Evolutionary conservation across 2,888 invertebrate species (phyloP), one percentile per base, ranked within the genome.

Genomic region (Mesochorus sp.): DNA sequence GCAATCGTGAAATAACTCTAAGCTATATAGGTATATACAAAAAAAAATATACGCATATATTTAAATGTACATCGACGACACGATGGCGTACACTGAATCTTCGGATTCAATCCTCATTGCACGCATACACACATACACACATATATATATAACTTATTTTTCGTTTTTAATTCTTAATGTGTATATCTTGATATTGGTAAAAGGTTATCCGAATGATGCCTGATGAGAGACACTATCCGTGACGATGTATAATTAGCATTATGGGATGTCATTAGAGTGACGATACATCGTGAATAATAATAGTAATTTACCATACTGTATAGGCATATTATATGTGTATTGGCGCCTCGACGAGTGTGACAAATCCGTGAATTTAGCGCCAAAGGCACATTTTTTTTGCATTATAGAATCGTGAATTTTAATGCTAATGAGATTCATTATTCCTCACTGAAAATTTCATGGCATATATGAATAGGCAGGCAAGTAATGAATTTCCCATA

Each of bases 131-230:
- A n/a, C 14, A 39, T n/a, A 39, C 12, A 4, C 12, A n/a, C 1
- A 12, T 55, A 26, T 53, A 0, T 24, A 44, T 28, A 28, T 12
- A 21, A 47, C 5, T 24, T 44, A n/a, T n/a, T 12, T 37, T 66
- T 26, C 26, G n/a, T 28, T 19, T 24, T 31, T 17, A 17, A 53
- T 28, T 53, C 14, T 37, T 17, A 0, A 14, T 17, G 47, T 64
- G 19, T 24, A 26, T 14, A 51, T 61, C 37, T 59, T 47, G 37
- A 61, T 47, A 51, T 67, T 8, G 57, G 49, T 59, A 42, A 80
- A 81, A 79, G 80, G 80, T 79, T 80, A 77, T 39, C 24, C 66
- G 51, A 64, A 37, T 68, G 74, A 73, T 31, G 64, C 12, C 55
- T 10, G 47, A 67, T 17, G 68, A 47, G 59, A 24, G 42, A 51